Base-by-base conservation (phyloP, 2,797 vertebrate species). In the Helarctos malayanus region DNA sequence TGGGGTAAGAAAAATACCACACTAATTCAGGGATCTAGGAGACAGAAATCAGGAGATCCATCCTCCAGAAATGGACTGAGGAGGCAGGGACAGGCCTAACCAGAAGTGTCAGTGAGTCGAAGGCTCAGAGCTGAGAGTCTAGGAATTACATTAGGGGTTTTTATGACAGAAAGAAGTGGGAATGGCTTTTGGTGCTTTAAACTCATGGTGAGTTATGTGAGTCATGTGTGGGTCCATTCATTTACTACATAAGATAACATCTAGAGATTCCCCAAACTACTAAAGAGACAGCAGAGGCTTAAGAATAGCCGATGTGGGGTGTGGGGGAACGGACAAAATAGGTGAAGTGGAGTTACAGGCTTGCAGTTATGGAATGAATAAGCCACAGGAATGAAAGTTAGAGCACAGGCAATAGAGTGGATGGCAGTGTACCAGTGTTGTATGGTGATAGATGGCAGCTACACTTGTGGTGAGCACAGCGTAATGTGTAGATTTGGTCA, bases 211-310 rank as follows among this genome's bases (percentile, higher is more conserved):
- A 83, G 32, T 73, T 81, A 59, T 89, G n/a, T 94, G 65, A 92
- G 75, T 92, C 94, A 81, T 88, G 25, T 81, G 19, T 54, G 68
- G 32, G 35, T 85, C 61, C 59, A 38, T 52, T 90, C 61, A 86
- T 54, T 35, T 41, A 52, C 29, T 95, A 65, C 25, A 71, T 47
- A 68, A 79, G 56, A 69, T 81, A 83, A 76, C 10, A n/a, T 59
- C 68, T 89, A 80, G 57, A 96, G 94, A 91, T 63, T 32, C 45
- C 86, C 75, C 65, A 49, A 59, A 32, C n/a, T 81, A 86, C 27
- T 19, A 14, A 38, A 71, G 45, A 41, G 81, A 86, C 29, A n/a
- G 65, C 27, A 63, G 47, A 63, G 16, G 61, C 8, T 41, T 71
- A 80, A 78, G 38, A 88, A 10, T 63, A 84, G 49, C 52, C 63